These are phyloP conservation scores for Lepidocolaptes lacrymiger DNA, from an alignment of 2,797 vertebrate species.

Conservation along the genomic window DNA sequence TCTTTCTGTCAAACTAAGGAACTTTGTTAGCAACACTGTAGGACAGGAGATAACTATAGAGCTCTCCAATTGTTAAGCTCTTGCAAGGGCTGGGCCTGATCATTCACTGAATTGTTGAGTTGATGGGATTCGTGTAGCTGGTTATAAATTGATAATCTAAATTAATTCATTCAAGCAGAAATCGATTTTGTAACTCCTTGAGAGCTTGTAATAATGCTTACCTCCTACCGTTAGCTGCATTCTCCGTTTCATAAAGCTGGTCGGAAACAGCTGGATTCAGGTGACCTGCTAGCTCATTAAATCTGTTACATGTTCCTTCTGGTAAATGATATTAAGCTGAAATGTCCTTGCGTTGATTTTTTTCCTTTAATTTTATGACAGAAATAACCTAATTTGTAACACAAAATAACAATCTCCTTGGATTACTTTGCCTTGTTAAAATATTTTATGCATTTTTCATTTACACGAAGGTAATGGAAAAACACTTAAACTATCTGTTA, in stretches of 20 bases:
- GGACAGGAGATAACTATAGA: constrained; percentile 35
- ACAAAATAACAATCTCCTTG: constrained; percentile 86
- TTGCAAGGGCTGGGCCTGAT: constrained; percentile 75
- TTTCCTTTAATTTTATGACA: constrained; percentile 86
- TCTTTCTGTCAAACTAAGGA: constrained; percentile 27
- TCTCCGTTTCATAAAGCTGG: constrained; percentile 81
- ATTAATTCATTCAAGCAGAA: constrained; percentile 87
- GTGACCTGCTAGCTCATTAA: constrained; percentile 88
- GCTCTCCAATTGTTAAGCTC: constrained; percentile 72
- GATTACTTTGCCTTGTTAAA: constrained; percentile 87
- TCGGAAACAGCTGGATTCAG: constrained; percentile 88
- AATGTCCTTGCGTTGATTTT: constrained; percentile 84
- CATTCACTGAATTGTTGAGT: constrained; percentile 81
- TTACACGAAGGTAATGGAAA: constrained; percentile 87
- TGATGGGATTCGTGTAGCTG: constrained; percentile 83
- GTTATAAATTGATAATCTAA: constrained; percentile 90
- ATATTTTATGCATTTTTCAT: constrained; percentile 89
- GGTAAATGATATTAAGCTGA: constrained; percentile 88
- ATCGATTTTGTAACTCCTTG: constrained; percentile 84
- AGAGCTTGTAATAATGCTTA: constrained; percentile 84
- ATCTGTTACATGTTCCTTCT: constrained; percentile 84
- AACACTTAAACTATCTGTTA: constrained; percentile 91
- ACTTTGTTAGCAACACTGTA: constrained; percentile 1
- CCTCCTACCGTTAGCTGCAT: constrained; percentile 80
- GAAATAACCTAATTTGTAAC: constrained; percentile 89